A percentile compares a stretch with the other conserved stretches of the same genome.
These are phyloP conservation scores for Dysmachus trigonus DNA, from an alignment of 2,888 invertebrate species.

Conservation along the genomic window DNA sequence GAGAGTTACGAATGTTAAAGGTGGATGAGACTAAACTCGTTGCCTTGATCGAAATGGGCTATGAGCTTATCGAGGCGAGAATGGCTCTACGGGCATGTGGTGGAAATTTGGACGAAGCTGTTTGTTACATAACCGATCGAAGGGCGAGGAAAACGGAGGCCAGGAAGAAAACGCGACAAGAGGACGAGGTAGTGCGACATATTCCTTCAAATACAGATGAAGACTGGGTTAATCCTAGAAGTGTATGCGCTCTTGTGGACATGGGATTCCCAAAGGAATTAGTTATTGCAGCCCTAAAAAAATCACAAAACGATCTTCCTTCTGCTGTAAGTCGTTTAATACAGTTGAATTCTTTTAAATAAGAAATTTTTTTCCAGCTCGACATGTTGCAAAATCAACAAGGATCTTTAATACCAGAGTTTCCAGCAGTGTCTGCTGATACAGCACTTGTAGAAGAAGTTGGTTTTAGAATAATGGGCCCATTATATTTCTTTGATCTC, in stretches of 20 bases:
- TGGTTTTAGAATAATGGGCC: neutral
- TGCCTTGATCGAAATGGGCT: conserved; percentile 71
- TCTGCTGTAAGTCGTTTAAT: conserved; percentile 64
- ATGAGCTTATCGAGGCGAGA: conserved; percentile 74
- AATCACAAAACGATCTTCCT: conserved; percentile 75
- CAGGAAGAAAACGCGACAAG: conserved; percentile 66
- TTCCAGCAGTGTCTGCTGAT: conserved; percentile 49
- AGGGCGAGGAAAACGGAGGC: conserved; percentile 66
- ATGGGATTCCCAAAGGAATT: conserved; percentile 76
- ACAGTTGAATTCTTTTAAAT: neutral
- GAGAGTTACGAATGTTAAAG: conserved; percentile 72
- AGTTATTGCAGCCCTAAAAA: conserved; percentile 71
- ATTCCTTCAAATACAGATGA: conserved; percentile 38
- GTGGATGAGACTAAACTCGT: conserved; percentile 68
- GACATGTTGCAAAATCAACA: conserved; percentile 57
- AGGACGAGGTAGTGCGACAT: conserved; percentile 60
- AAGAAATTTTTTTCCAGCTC: conserved; percentile 38
- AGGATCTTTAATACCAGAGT: conserved; percentile 53
- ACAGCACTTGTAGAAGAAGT: conserved; percentile 53
- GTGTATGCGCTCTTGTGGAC: conserved; percentile 66
- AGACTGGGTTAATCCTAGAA: conserved; percentile 62
- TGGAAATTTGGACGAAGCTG: conserved; percentile 71
- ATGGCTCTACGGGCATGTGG: conserved; percentile 72
- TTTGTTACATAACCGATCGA: conserved; percentile 72
- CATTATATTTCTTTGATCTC: conserved; percentile 56